These are phyloP conservation scores for Salmo trutta DNA, from an alignment of 2,797 vertebrate genomes.

Conservation along the genomic window DNA sequence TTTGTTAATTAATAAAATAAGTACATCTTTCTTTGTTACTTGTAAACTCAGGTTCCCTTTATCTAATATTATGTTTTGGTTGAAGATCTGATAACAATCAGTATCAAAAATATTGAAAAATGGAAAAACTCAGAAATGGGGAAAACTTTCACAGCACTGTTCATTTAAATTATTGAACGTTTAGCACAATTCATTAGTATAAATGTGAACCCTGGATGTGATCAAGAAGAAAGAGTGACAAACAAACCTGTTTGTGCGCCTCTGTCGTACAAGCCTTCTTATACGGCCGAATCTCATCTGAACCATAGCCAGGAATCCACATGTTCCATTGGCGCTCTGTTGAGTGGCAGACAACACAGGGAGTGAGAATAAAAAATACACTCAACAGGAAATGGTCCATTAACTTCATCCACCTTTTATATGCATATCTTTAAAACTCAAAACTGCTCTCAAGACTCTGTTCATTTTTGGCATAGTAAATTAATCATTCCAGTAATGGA, in stretches of 20 bases:
- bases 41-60: too few species aligned
- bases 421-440: neutral
- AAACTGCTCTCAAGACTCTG: neutral
- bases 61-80: too few species aligned
- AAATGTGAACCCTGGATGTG: neutral
- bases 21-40: too few species aligned
- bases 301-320: slow-evolving; percentile 99
- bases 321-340: slow-evolving; percentile 99
- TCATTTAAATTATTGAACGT: neutral
- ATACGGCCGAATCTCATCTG: slow-evolving; percentile 97
- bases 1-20: too few species aligned
- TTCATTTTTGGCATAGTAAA: neutral
- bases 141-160: too few species aligned
- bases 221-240: neutral
- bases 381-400: neutral
- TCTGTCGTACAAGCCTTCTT: slow-evolving; percentile 99
- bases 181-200: neutral
- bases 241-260: slow-evolving; percentile 96
- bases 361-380: slow-evolving; percentile 6
- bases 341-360: neutral
- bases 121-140: too few species aligned
- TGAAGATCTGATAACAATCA: too few species aligned
- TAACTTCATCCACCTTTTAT: neutral
- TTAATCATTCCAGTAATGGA: neutral
- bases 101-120: too few species aligned